Evolutionary conservation across 2,888 invertebrate species (phyloP), one percentile per base, ranked within the genome.

Genomic region (Tetrapedia diversipes): DNA sequence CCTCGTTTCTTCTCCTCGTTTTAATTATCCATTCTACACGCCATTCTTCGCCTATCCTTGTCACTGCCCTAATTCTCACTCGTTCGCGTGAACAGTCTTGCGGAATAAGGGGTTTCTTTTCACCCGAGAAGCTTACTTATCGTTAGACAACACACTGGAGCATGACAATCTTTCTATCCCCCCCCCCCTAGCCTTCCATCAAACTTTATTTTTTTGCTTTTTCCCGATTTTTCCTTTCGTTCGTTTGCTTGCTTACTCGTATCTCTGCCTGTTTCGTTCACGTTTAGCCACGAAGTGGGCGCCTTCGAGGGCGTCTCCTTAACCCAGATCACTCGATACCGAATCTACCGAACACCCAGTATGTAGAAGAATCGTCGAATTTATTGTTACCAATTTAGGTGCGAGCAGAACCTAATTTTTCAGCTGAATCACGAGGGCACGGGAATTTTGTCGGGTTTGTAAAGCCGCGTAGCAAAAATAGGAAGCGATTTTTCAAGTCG

Each of bases 121-220:
- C 68, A 51, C 69, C 69, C 68, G 79, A 74, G 70, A 81, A 83
- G 79, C 77, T 80, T 59, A 49, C 66, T 77, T n/a, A n/a, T n/a
- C n/a, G n/a, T n/a, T 81, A 77, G 79, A 81, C 71, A 81, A 83
- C 77, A 83, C 77, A 71, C 65, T 69, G 79, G 74, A 83, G 68
- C 67, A 64, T 68, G 72, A 70, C 59, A 24, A 71, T 67, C 59
- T 64, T 63, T 29, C n/a, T 27, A 27, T 27, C 4, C 16, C 8
- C 8, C 16, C 8, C 53, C 2, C 6, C 57, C 63, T 77, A n/a
- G n/a, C 54, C 29, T 37, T 37, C 51, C 37, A 29, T 60, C 54
- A 16, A 54, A 2, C 24, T 14, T 57, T 39, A 16, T 22, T 14
- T 7, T 37, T 47, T 45, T 22, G 32, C 34, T 27, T 51, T 39